These are phyloP conservation scores for Sciaenops ocellatus DNA, from an alignment of 2,797 vertebrate genomes.

Conservation along the genomic window DNA sequence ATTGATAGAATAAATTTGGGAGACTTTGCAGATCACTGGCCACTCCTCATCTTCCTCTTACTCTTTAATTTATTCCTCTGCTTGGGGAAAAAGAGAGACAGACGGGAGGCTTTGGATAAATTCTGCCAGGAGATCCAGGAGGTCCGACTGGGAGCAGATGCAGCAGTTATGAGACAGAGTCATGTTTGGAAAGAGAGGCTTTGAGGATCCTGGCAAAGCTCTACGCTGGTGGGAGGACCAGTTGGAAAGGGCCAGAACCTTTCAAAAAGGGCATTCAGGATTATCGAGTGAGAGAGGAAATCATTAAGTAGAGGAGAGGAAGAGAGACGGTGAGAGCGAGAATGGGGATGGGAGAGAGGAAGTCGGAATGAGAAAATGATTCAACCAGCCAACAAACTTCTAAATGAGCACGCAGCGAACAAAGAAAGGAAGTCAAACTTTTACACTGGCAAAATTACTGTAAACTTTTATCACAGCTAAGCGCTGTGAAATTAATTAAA, in stretches of 20 bases:
- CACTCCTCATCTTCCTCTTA: constrained; percentile 26
- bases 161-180: constrained; percentile 74
- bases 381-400: constrained; percentile 37
- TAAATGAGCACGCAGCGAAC: constrained; percentile 38
- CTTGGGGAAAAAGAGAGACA: constrained; percentile 53
- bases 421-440: constrained; percentile 41
- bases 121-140: constrained; percentile 72
- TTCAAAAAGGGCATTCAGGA: constrained; percentile 68
- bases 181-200: constrained; percentile 69
- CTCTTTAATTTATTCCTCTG: constrained; percentile 46
- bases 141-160: constrained; percentile 81
- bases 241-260: constrained; percentile 66
- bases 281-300: constrained; percentile 67
- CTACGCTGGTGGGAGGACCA: constrained; percentile 69
- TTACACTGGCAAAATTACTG: constrained; percentile 4
- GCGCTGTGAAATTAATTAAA: constrained; percentile 18
- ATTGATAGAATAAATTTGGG: constrained; percentile 9
- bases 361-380: constrained; percentile 40
- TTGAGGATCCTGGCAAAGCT: constrained; percentile 70
- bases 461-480: constrained; percentile 13
- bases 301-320: constrained; percentile 60
- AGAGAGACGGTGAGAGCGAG: constrained; percentile 34
- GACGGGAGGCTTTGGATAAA: constrained; percentile 64
- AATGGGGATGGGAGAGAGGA: constrained; percentile 48
- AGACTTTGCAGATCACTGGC: constrained; percentile 16